A percentile compares a stretch with the other conserved stretches of the same genome.
phyloP scores from a whole-genome alignment of 2,113 vertebrate species.

The Willisornis vidua region DNA sequence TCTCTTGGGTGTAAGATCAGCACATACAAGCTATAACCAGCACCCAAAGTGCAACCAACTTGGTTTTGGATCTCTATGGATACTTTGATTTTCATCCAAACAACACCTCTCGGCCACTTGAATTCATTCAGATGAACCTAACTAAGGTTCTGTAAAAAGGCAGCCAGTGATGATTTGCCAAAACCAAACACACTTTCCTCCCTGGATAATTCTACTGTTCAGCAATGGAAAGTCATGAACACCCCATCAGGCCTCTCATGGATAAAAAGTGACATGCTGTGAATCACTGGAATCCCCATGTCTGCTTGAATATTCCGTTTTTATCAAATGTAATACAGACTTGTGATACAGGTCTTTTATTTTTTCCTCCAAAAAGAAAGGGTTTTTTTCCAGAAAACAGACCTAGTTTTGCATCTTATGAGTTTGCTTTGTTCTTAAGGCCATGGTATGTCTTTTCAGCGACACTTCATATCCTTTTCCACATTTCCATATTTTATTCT shows the following conservation, averaged over 20 bases:
- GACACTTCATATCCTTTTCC: slow-evolving; percentile 49
- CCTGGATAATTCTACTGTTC: background rate
- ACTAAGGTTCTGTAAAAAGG: background rate
- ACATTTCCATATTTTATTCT: background rate
- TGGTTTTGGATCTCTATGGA: background rate
- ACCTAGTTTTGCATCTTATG: background rate
- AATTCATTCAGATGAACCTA: background rate
- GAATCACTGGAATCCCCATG: background rate
- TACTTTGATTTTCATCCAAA: background rate
- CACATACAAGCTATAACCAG: background rate
- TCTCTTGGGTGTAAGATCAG: background rate
- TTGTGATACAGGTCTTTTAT: background rate
- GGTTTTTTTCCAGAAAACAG: background rate
- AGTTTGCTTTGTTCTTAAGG: slow-evolving; percentile 51
- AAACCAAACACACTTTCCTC: background rate
- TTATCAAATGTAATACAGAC: background rate
- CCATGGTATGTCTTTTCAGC: slow-evolving; percentile 15
- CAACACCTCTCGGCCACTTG: background rate
- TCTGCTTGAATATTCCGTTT: background rate
- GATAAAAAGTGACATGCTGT: background rate
- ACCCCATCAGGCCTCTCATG: background rate
- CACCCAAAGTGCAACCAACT: background rate
- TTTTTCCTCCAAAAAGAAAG: background rate
- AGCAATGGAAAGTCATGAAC: background rate
- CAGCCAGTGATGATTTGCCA: background rate